Percentiles rank a stretch among this genome's conserved stretches.
phyloP scores from a whole-genome alignment of 2,888 invertebrate genomes.

The Drosophila emarginata region DNA sequence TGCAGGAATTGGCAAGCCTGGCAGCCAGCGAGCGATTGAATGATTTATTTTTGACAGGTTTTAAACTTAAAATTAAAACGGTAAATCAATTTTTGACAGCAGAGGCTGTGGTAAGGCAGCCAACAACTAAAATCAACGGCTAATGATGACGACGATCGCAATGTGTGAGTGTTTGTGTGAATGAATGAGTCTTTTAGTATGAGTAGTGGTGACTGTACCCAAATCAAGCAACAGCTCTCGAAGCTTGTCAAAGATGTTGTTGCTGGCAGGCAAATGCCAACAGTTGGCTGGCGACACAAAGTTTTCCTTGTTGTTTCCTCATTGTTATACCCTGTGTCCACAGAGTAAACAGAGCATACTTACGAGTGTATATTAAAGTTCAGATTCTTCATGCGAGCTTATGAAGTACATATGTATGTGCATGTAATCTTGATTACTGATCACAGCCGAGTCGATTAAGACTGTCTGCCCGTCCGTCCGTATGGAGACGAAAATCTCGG shows the following conservation, averaged over 20 bases:
- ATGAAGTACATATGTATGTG: no score
- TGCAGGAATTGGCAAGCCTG: slow-evolving; percentile 28
- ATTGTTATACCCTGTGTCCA: no score
- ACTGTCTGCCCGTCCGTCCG: no score
- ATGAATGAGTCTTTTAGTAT: slow-evolving; percentile 19
- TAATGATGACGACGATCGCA: slow-evolving; percentile 70
- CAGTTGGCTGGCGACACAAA: slow-evolving; percentile 69
- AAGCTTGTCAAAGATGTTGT: not conserved
- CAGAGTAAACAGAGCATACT: no score
- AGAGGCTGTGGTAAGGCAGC: slow-evolving; percentile 70
- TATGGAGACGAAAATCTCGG: no score
- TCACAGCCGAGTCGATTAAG: no score
- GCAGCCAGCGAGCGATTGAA: slow-evolving; percentile 69
- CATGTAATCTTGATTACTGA: no score
- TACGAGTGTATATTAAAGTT: no score
- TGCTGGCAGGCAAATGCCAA: slow-evolving; percentile 47
- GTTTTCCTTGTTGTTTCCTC: no score
- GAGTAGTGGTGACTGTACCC: slow-evolving; percentile 57
- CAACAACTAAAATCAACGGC: slow-evolving; percentile 53
- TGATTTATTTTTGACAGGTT: slow-evolving; percentile 82
- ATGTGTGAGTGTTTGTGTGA: slow-evolving; percentile 32
- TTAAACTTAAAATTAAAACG: slow-evolving; percentile 82
- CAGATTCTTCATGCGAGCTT: no score
- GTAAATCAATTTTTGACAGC: slow-evolving; percentile 81
- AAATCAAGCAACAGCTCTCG: slow-evolving; percentile 66